A percentile compares a stretch with the other conserved stretches of the same genome.
Conservation (phyloP, 1,140 invertebrate genomes). For the Anagrus nilaparvatae region DNA sequence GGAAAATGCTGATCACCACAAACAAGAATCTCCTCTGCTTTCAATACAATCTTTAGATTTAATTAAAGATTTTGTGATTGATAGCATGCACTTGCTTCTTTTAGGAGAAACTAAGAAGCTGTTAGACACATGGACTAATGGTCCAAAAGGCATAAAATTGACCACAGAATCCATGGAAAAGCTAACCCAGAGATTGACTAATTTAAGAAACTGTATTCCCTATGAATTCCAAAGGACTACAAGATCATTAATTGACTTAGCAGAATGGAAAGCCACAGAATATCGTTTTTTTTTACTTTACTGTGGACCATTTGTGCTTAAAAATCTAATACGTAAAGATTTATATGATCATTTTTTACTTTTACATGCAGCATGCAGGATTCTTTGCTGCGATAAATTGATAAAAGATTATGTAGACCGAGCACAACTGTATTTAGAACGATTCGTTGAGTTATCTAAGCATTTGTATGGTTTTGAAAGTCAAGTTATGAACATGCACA, state of each 20-base stretch:
- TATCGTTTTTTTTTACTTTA: constrained; percentile 18
- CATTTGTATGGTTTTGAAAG: not conserved
- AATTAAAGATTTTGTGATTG: constrained; percentile 18
- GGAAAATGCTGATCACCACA: constrained; percentile 11
- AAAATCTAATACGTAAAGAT: constrained; percentile 6
- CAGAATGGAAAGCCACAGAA: constrained; percentile 18
- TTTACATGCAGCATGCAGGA: constrained; percentile 12
- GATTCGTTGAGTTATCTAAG: not conserved
- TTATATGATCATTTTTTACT: constrained; percentile 16
- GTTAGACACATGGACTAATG: constrained; percentile 15
- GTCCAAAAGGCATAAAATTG: constrained; percentile 12
- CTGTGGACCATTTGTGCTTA: constrained; percentile 14
- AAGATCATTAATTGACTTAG: constrained; percentile 9
- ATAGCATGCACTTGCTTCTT: constrained; percentile 25
- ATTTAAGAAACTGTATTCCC: constrained; percentile 8
- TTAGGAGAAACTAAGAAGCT: constrained; percentile 22
- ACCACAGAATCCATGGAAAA: constrained; percentile 6
- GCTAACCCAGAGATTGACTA: constrained; percentile 11
- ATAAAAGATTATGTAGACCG: not conserved
- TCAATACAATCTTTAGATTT: constrained; percentile 16
- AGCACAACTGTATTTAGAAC: not conserved
- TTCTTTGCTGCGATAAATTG: constrained; percentile 12
- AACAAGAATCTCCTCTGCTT: constrained; percentile 10
- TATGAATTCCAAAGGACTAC: constrained; percentile 16
- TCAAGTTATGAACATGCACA: not conserved